Conservation (phyloP, 1,140 invertebrate genomes). For the Antheraea mylitta region DNA sequence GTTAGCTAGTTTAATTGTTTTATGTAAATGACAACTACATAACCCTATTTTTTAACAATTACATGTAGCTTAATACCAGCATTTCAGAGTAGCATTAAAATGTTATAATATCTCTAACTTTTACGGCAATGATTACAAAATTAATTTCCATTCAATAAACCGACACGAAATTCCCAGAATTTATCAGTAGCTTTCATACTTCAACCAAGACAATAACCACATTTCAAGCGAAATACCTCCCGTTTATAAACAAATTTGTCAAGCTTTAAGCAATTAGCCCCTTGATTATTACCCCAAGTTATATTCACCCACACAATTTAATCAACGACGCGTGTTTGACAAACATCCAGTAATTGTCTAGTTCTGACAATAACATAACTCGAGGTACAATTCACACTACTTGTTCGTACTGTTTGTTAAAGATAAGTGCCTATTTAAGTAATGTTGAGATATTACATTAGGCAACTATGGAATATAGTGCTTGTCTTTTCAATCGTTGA, state of each 20-base stretch:
- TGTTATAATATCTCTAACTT: background rate
- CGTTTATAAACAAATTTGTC: background rate
- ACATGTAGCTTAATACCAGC: too few relatives aligned
- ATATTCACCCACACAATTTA: background rate
- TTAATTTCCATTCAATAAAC: background rate
- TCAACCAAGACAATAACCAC: background rate
- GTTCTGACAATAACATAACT: background rate
- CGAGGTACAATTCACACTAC: background rate
- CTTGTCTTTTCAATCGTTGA: slow-evolving; percentile 20
- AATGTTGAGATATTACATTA: background rate
- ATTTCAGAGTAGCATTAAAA: too few relatives aligned
- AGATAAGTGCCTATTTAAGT: background rate
- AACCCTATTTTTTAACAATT: too few relatives aligned
- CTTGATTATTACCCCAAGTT: background rate
- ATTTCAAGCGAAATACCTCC: background rate
- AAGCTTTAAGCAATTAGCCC: slow-evolving; percentile 2
- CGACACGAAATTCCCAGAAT: background rate
- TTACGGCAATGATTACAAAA: background rate
- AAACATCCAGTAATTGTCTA: slow-evolving; percentile 14
- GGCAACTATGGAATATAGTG: background rate
- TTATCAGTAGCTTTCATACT: background rate
- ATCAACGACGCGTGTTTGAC: background rate
- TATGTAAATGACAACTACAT: too few relatives aligned
- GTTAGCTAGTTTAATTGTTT: too few relatives aligned
- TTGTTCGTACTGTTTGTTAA: background rate